Conservation (phyloP, 2,113 vertebrate genomes). For the Pyrgilauda ruficollis region DNA sequence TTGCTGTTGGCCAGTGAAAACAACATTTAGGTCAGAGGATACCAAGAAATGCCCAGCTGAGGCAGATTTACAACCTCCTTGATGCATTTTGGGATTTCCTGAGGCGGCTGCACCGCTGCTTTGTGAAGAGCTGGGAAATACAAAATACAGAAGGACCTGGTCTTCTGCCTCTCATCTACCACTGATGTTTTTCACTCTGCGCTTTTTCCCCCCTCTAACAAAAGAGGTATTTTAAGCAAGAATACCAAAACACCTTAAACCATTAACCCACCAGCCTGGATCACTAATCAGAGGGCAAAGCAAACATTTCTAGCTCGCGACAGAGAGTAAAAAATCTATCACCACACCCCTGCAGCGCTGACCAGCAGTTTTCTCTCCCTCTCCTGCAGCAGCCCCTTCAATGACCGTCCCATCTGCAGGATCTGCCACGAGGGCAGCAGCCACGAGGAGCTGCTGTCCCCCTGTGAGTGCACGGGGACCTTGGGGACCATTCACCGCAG, state of each 20-base stretch:
- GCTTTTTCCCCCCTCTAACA: accelerated
- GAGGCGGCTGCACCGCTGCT: accelerated
- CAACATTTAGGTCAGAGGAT: neutral
- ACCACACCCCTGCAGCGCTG: neutral
- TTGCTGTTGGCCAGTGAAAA: neutral
- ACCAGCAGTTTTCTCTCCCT: neutral
- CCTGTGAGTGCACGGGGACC: conserved; percentile 83
- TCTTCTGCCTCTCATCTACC: neutral
- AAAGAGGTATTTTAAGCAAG: neutral
- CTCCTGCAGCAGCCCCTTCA: conserved; percentile 71
- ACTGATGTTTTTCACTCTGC: neutral
- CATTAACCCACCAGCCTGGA: neutral
- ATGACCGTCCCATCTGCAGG: conserved; percentile 82
- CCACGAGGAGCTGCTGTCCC: conserved; percentile 86
- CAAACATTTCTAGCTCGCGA: neutral
- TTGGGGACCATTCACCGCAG: conserved; percentile 86
- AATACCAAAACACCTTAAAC: neutral
- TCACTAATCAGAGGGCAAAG: neutral
- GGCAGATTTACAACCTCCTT: neutral
- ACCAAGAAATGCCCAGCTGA: neutral
- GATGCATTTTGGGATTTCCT: neutral
- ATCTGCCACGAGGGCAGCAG: conserved; percentile 86
- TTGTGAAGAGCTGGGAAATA: neutral
- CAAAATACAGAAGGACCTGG: neutral
- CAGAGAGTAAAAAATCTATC: neutral